A percentile compares a stretch with the other conserved stretches of the same genome.
Conservation (phyloP, 2,888 invertebrate species). For the Spilosoma lubricipeda region DNA sequence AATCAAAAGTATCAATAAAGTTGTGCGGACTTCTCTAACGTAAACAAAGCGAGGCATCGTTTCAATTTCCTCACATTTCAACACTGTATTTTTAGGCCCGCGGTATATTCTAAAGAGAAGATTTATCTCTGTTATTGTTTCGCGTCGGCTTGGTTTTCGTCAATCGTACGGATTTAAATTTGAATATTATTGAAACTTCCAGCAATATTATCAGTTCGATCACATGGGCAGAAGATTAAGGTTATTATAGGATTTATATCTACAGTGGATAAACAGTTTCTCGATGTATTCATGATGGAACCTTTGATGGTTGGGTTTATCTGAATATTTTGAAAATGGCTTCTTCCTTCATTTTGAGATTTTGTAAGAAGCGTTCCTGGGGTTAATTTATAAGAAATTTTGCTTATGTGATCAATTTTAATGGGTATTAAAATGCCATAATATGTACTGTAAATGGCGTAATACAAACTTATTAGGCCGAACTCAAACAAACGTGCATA, state of each 20-base stretch:
- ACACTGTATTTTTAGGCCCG: slow-evolving; percentile 51
- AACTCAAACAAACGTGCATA: too few relatives aligned
- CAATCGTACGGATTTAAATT: slow-evolving; percentile 44
- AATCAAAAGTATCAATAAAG: slow-evolving; percentile 36
- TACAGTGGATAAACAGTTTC: slow-evolving; percentile 10
- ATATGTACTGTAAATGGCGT: too few relatives aligned
- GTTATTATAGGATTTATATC: slow-evolving; percentile 9
- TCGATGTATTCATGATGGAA: not conserved
- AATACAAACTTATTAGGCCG: too few relatives aligned
- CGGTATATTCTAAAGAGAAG: slow-evolving; percentile 37
- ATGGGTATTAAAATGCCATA: not conserved
- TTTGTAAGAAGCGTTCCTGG: not conserved
- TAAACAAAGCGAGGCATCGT: slow-evolving; percentile 47
- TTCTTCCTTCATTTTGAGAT: not conserved
- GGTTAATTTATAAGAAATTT: too few relatives aligned
- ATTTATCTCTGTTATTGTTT: slow-evolving; percentile 54
- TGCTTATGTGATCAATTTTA: not conserved
- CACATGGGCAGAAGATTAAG: slow-evolving; percentile 22
- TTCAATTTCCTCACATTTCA: slow-evolving; percentile 52
- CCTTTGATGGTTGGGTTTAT: too few relatives aligned
- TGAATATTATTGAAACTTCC: slow-evolving; percentile 42
- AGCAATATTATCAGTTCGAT: slow-evolving; percentile 42
- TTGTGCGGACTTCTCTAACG: slow-evolving; percentile 29
- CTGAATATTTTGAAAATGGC: not conserved
- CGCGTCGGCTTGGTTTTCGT: slow-evolving; percentile 39